Conservation (phyloP, 1,140 invertebrate genomes). For the Magallana ariakensis region DNA sequence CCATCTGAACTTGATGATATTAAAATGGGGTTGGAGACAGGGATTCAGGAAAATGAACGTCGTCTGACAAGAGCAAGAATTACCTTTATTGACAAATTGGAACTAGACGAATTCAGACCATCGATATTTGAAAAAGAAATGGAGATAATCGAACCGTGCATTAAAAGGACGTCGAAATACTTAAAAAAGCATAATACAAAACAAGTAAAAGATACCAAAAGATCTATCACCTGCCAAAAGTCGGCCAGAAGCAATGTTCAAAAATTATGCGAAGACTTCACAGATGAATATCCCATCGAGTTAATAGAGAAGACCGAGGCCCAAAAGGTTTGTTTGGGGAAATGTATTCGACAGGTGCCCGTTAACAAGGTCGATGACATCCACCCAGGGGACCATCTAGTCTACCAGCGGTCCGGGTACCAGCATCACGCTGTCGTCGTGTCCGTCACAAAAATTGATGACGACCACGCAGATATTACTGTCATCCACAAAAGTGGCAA, state of each 20-base stretch:
- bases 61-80: background rate
- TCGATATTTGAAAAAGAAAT: conserved; percentile 6
- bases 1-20: background rate
- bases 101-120: background rate
- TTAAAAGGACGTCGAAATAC: background rate
- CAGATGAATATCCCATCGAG: background rate
- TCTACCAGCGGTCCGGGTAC: background rate
- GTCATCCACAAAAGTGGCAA: conserved; percentile 18
- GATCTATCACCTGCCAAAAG: too few species aligned
- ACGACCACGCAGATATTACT: background rate
- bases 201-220: too few species aligned
- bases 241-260: too few species aligned
- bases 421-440: conserved; percentile 6
- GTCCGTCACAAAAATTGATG: background rate
- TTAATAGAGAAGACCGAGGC: background rate
- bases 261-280: background rate
- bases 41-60: background rate
- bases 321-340: background rate
- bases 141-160: background rate
- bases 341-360: background rate
- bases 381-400: background rate
- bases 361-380: background rate
- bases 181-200: background rate
- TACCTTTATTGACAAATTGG: background rate
- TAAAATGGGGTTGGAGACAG: background rate